Base-by-base conservation (phyloP, 2,888 invertebrate species). In the Fragum fragum region DNA sequence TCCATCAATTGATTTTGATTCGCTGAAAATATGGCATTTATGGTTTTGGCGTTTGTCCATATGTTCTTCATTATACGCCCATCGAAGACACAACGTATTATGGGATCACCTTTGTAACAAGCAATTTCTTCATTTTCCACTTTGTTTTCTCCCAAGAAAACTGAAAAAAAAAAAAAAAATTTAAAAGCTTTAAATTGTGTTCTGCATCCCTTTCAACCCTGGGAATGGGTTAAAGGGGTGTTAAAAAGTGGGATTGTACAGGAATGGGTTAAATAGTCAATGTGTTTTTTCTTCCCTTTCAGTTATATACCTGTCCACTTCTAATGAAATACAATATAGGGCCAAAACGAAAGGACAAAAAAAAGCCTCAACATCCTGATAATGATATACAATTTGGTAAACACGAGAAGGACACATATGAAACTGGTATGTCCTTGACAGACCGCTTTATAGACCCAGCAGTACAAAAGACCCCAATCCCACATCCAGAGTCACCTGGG, bases 401-500 rank as follows among this genome's bases (percentile, higher is more conserved):
- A 42, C 59, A 59, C 39, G 59, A 29, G 23, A 57, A 32, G 59
- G 57, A 39, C 21, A 9, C 70, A 23, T 74, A 68, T 70, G 74
- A 69, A 18, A 73, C 32, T 23, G 63, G 76, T n/a, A 69, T 36
- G 57, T n/a, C 3, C 3, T 36, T 42, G 29, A 11, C 26, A 6
- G 76, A 76, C 69, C 39, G 47, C 21, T 76, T 57, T 29, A 26
- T 76, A 0, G 81, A 76, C 26, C 52, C 74, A 7, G 76, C 72
- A n/a, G 36, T 76, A 14, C 42, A 57, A 16, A 63, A 63, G 47
- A 53, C 72, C 23, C 61, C 57, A n/a, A 79, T 78, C 57, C 52
- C 69, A 57, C 91, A 92, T 70, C 88, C 89, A 21, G 91, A 91
- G 76, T 87, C 90, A 1, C 88, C 86, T 21, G 59, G 75, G 55